Evolutionary conservation across 1,140 invertebrate genomes (phyloP), one percentile per base, ranked within the genome.

Genomic region (Brachionus angularis): DNA sequence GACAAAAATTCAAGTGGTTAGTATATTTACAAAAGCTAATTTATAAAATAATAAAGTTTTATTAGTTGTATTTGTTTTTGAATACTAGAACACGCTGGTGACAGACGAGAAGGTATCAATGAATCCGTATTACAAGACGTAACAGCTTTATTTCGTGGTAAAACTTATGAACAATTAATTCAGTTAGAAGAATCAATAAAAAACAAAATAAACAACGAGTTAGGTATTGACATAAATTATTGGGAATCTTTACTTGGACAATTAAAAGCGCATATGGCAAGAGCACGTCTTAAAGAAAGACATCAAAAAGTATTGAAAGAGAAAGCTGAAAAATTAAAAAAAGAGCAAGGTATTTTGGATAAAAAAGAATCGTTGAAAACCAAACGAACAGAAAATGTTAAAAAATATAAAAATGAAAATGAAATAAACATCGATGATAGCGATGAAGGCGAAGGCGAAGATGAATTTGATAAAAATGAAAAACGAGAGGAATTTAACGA

Each of bases 201-300:
- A 80, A 83, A 84, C 7, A 98, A 98, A 73, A 74, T 72, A 36
- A 47, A 52, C 27, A 86, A 89, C 61, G 86, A 87, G 46, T 91
- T 93, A 79, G 93, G 93, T 34, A 87, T 96, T 44, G 95, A 99
- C 83, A 89, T 97, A 73, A 91, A 90, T 52, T 98, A 96, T 81
- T 98, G 94, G 93, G 94, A 98, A 83, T 91, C 89, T 49, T 81
- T 98, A 47, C 83, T 96, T 7, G 91, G 90, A 39, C 89, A 96
- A 79, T 83, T 98, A 2, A 94, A 92, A 86, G 93, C 93, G 4
- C 91, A 96, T 80, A 94, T 95, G 87, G 93, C 96, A 0, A 85
- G 91, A 74, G 91, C 92, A 3, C 83, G 94, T 36, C 84, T 98
- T 1, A 84, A 91, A 72, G 93, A 98, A 82, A 82, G 90, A 8